Percentiles rank a stretch among this genome's conserved stretches.
These are phyloP conservation scores for Tipula vernalis DNA, from an alignment of 2,888 invertebrate genomes.

Conservation along the genomic window DNA sequence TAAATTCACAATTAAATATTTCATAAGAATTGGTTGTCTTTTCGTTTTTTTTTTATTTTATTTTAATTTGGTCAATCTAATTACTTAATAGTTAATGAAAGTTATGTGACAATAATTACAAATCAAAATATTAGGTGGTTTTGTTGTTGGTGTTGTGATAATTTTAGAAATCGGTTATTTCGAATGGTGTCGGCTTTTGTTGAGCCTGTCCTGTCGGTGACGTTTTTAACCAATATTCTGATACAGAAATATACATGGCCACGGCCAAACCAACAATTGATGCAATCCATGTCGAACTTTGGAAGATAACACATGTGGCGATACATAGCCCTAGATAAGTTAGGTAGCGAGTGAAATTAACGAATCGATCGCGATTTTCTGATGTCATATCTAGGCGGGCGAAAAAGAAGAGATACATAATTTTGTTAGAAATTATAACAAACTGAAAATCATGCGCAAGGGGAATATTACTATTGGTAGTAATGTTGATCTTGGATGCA, in stretches of 20 bases:
- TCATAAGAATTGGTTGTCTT: neutral
- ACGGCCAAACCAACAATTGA: conserved; percentile 68
- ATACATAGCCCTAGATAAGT: conserved; percentile 76
- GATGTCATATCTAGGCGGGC: conserved; percentile 33
- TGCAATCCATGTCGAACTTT: conserved; percentile 63
- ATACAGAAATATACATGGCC: conserved; percentile 68
- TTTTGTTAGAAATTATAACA: neutral
- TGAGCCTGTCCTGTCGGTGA: conserved; percentile 23
- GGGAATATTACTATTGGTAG: neutral
- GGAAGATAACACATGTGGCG: conserved; percentile 75
- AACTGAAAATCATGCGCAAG: neutral
- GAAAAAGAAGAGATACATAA: neutral
- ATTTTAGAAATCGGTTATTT: neutral
- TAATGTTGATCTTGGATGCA: neutral
- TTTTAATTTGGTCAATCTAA: neutral
- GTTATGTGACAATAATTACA: neutral
- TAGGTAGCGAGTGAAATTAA: conserved; percentile 57
- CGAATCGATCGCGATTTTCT: conserved; percentile 41
- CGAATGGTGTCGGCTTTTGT: conserved; percentile 17
- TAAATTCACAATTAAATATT: neutral
- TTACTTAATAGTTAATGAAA: neutral
- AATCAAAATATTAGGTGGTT: neutral
- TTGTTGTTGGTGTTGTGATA: neutral
- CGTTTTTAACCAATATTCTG: conserved; percentile 58
- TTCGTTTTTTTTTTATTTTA: neutral